Evolutionary conservation across 1,140 invertebrate species (phyloP), one percentile per base, ranked within the genome.

Genomic region (Sipha flava): DNA sequence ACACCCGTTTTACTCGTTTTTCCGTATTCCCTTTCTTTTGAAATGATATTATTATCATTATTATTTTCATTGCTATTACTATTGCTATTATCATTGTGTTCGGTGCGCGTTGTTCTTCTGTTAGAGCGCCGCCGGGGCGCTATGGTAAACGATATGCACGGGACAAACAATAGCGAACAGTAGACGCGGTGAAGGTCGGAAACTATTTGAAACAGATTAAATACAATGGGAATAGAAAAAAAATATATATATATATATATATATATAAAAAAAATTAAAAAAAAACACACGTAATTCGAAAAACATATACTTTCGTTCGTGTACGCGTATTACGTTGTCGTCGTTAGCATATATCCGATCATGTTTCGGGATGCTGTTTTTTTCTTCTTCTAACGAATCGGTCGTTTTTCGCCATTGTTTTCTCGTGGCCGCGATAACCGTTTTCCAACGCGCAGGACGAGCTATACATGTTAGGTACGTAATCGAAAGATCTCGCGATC

Each of bases 261-360:
- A 23, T 23, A 23, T n/a, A n/a, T n/a, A n/a, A n/a, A n/a, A n/a
- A n/a, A n/a, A n/a, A n/a, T n/a, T 31, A 31, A 52, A 72, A 29
- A 21, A 72, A 73, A 75, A 75, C 31, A 54, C 49, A 40, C n/a
- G 31, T 57, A 75, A 73, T 52, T 34, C 14, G 70, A 49, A 73
- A 73, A 73, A 73, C 70, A 52, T 64, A n/a, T 37, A 52, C 47
- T 73, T 73, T 73, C 70, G 12, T 73, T 73, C 70, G 21, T 52
- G 49, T 52, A 26, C 3, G 26, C 26, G 23, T 54, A 26, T 54
- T 21, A 54, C 18, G 21, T 9, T 23, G 14, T 43, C 9, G 3
- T 21, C 47, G 23, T 23, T 9, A 5, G n/a, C n/a, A 23, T 18
- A 66, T 34, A 62, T 26, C 23, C 49, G 23, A 21, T 21, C 16